phyloP scores from a whole-genome alignment of 1,140 invertebrate species.

The Atopsyche davidsoni region DNA sequence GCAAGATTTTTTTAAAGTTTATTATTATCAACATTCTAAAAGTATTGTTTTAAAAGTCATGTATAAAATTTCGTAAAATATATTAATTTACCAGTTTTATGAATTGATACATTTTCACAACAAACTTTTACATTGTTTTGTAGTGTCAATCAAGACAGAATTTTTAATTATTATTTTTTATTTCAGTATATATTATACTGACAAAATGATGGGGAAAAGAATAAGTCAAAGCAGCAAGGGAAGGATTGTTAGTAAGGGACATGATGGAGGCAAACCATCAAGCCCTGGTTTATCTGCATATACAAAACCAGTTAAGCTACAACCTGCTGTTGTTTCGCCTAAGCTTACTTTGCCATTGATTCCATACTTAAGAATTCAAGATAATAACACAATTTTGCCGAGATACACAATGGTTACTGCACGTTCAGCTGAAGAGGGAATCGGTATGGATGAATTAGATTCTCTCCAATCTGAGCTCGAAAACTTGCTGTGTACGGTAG shows the following conservation, averaged over 20 bases:
- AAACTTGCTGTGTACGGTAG: slow-evolving; percentile 72
- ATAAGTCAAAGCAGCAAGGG: slow-evolving; percentile 48
- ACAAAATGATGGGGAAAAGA: slow-evolving; percentile 45
- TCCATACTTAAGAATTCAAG: slow-evolving; percentile 25
- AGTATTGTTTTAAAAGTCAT: background rate
- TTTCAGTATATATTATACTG: slow-evolving; percentile 4
- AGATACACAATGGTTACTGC: slow-evolving; percentile 40
- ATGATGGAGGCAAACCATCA: slow-evolving; percentile 45
- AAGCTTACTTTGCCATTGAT: slow-evolving; percentile 31
- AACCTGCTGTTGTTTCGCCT: slow-evolving; percentile 33
- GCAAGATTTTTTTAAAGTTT: too few relatives aligned
- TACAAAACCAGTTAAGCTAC: slow-evolving; percentile 43
- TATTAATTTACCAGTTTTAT: too few relatives aligned
- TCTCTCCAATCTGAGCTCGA: slow-evolving; percentile 83
- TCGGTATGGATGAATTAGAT: slow-evolving; percentile 73
- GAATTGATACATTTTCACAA: too few relatives aligned
- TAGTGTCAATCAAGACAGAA: too few relatives aligned
- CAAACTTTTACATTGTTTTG: too few relatives aligned
- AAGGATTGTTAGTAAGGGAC: slow-evolving; percentile 41
- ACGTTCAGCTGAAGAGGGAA: slow-evolving; percentile 44
- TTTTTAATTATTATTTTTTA: slow-evolving; percentile 1
- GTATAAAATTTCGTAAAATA: background rate
- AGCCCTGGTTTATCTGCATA: slow-evolving; percentile 45
- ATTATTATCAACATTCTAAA: background rate
- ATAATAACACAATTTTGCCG: slow-evolving; percentile 40